Evolutionary conservation across 30 jellyfish, hydroid and myxozoan species (phyloP), one percentile per base, ranked within the genome.

Genomic region (Clytia hemisphaerica): DNA sequence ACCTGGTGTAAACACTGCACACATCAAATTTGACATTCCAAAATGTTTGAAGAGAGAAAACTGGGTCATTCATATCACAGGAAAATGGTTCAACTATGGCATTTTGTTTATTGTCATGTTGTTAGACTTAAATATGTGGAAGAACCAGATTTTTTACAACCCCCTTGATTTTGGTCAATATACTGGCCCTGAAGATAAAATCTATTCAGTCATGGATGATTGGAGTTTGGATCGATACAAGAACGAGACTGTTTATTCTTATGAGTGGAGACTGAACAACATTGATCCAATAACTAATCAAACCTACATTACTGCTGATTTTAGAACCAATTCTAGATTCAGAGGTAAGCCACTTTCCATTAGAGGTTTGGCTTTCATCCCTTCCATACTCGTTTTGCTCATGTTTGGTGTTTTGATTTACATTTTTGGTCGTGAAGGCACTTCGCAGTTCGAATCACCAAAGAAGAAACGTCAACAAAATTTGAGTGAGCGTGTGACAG

Each of bases 41-140:
- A 85, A 62, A 15, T 83, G 80, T 38, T 32, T 83, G 46, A 80
- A 92, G 12, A 67, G 67, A 58, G 83, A 67, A 27, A 82, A 83
- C 36, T 85, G 96, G 96, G 34, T 66, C 31, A 78, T 85, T 31
- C 90, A 60, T 57, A 79, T 85, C 60, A 40, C 96, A 26, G 96
- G 96, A 32, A 85, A 85, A 61, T 85, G 96, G 96, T 85, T 85
- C 77, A 85, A 85, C 69, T 85, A 85, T 47, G 96, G 96, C 1
- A 79, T 85, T 22, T 75, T 85, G 5, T 73, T 85, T 67, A 45
- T 85, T 72, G 96, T 85, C 1, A 72, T 85, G 94, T 34, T 85
- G 4, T 73, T 85, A 21, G 96, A 85, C 37, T 61, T 85, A 44
- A 85, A 85, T 55, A 85, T 85, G 96, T 85, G 96, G 96, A 85